Evolutionary conservation across 2,888 invertebrate genomes (phyloP).

Genomic region (Bruchidius siliquastri): DNA sequence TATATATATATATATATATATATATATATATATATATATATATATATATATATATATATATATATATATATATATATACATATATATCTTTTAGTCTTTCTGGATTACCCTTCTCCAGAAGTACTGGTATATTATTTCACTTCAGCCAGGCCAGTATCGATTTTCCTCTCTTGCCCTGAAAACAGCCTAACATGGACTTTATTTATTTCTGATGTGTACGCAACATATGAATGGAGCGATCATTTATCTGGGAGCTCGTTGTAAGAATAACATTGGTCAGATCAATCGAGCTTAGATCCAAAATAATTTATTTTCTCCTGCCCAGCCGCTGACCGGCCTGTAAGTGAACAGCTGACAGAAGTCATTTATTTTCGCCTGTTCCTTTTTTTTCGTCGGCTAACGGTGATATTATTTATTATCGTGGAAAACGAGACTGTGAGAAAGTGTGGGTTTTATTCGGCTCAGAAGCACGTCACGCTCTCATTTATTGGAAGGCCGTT

Average conservation of each 20-base stretch:
- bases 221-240: background rate
- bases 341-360: background rate
- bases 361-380: background rate
- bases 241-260: background rate
- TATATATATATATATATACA: no score
- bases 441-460: background rate
- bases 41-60: no score
- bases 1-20: no score
- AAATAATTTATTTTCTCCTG: background rate
- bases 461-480: background rate
- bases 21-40: no score
- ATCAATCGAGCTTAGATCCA: background rate
- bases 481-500: background rate
- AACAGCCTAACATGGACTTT: background rate
- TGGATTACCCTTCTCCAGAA: no score
- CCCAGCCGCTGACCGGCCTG: background rate
- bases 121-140: background rate
- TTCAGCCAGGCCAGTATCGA: background rate
- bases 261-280: background rate
- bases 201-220: background rate
- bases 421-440: background rate
- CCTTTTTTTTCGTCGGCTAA: background rate
- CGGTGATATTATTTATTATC: background rate
- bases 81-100: no score
- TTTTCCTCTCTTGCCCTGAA: background rate